Conservation (phyloP, 1,140 invertebrate species). For the Leptopilina clavipes region DNA sequence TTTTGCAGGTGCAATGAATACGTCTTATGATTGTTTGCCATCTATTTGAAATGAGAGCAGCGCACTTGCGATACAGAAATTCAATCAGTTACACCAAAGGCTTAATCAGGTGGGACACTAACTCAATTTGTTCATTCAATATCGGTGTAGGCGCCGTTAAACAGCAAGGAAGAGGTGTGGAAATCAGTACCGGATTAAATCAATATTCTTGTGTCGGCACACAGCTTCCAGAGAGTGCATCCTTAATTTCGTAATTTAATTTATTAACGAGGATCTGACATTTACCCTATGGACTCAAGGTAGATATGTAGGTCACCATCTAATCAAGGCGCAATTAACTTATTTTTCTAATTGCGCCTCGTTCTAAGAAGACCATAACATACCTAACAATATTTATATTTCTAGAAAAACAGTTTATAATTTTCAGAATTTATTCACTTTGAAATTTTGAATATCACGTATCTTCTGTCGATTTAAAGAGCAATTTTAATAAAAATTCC, state of each 20-base stretch:
- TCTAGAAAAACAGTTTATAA: background rate
- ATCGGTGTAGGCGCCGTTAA: conserved; percentile 46
- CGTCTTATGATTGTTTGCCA: background rate
- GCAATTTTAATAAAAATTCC: too few relatives aligned
- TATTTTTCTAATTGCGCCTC: background rate
- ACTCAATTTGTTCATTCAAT: conserved; percentile 50
- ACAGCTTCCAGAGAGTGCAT: conserved; percentile 11
- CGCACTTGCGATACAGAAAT: conserved; percentile 38
- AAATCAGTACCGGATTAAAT: conserved; percentile 49
- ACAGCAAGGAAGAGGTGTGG: conserved; percentile 40
- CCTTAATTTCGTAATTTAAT: conserved; percentile 30
- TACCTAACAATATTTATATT: background rate
- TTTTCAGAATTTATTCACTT: too few relatives aligned
- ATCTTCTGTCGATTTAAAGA: too few relatives aligned
- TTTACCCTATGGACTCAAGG: background rate
- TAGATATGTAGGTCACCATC: background rate
- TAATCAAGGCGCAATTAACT: background rate
- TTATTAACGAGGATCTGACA: conserved; percentile 31
- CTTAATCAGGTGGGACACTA: conserved; percentile 49
- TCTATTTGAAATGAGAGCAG: conserved; percentile 9
- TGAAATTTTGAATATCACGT: too few relatives aligned
- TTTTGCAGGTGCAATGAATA: background rate
- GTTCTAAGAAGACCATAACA: background rate
- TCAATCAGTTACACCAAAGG: conserved; percentile 39
- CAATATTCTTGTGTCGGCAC: conserved; percentile 42